Base-by-base conservation (phyloP, 2,113 vertebrate genomes). In the Dromaius novaehollandiae region DNA sequence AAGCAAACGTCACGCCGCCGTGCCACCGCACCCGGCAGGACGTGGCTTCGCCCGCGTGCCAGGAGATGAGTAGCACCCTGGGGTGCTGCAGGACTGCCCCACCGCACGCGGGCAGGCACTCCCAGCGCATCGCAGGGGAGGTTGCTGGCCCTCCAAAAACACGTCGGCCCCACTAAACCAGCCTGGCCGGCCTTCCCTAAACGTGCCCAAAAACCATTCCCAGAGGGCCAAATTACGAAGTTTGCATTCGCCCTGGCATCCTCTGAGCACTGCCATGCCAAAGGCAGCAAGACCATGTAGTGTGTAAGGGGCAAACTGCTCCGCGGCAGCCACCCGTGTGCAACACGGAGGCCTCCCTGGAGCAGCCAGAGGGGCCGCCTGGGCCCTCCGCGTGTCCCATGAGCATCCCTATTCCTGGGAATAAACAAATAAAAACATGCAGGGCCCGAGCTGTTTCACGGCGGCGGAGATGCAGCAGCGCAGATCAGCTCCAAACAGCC, bases 381-480 rank as follows among this genome's bases (percentile, higher is more conserved):
- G 53, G 65, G 55, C 79, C 71, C 19, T 64, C 46, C 32, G 24
- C 12, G 4, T 12, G 51, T 20, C 26, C 88, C 38, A 6, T 96
- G 77, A 89, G 84, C 82, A 92, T 30, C 85, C 26, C 15, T 58
- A 25, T 24, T 81, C 86, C 82, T n/a, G 6, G 56, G 74, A 87
- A 77, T 84, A 84, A 89, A 84, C 94, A 70, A 75, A 34, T n/a
- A 24, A 74, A 74, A 28, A 38, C 38, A 38, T 38, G 69, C 92
- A 61, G 74, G 76, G 83, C 88, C 71, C 92, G 82, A 69, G 94
- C 93, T 68, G 61, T n/a, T 73, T 65, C 76, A 78, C 79, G 77
- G 64, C 63, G 50, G 63, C 69, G 89, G 18, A 77, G 58, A 50
- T 50, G 42, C 80, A 71, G 70, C 70, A 60, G 92, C 44, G 16